phyloP scores from a whole-genome alignment of 2,888 invertebrate genomes.

The Synanthedon myopaeformis region DNA sequence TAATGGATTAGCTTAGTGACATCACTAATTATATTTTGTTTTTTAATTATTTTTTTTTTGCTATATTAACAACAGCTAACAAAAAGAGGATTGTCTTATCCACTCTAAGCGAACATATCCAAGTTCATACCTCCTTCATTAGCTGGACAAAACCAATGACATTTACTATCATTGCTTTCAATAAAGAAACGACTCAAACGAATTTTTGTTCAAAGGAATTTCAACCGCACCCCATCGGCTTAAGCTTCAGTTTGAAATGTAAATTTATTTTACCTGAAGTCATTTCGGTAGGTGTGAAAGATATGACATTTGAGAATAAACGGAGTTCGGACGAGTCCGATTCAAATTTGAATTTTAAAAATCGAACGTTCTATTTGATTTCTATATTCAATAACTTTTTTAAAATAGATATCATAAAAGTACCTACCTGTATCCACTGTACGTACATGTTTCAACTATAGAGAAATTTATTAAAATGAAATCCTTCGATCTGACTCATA shows the following conservation, averaged over 20 bases:
- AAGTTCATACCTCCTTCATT: slow-evolving; percentile 38
- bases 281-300: slow-evolving; percentile 43
- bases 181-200: slow-evolving; percentile 4
- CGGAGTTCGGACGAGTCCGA: slow-evolving; percentile 23
- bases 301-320: slow-evolving; percentile 54
- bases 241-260: slow-evolving; percentile 8
- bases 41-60: too few relatives aligned
- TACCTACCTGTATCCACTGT: too few relatives aligned
- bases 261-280: slow-evolving; percentile 8
- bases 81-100: slow-evolving; percentile 1
- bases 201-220: neutral
- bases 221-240: neutral
- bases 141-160: slow-evolving; percentile 61
- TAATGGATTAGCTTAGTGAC: too few relatives aligned
- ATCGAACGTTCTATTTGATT: slow-evolving; percentile 13
- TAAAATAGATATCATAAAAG: too few relatives aligned
- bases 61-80: too few relatives aligned
- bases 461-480: too few relatives aligned
- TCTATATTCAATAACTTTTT: too few relatives aligned
- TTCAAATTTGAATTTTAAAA: slow-evolving; percentile 36
- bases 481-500: too few relatives aligned
- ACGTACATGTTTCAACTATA: too few relatives aligned
- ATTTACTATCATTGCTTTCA: slow-evolving; percentile 35
- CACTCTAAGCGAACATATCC: slow-evolving; percentile 2
- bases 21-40: too few relatives aligned